Evolutionary conservation across 2,797 vertebrate genomes (phyloP), one percentile per base, ranked within the genome.

Genomic region (Diglossa cyanea): DNA sequence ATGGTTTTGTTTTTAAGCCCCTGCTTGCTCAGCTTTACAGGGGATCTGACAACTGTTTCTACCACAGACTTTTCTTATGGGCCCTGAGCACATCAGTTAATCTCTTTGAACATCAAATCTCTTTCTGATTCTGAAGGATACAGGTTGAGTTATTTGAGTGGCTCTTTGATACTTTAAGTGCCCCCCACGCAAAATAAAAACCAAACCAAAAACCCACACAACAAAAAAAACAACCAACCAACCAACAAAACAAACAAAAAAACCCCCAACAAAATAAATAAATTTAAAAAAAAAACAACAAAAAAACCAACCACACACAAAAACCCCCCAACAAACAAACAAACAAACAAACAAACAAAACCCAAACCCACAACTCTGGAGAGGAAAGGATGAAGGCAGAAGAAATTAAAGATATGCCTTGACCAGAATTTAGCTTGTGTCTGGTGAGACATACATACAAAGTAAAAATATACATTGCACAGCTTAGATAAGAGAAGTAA

Each of bases 1-100:
- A 66, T 70, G 66, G 62, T 37, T 91, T 95, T 93, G 54, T 57
- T 86, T 94, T 72, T 90, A 88, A 94, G 76, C 21, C 26, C 51
- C 60, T 73, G 55, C 37, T 51, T 90, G 40, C 51, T 91, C 73
- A 62, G 73, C 47, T 93, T 93, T 93, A 58, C 73, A 72, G 54
- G 24, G 25, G 11, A 54, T 75, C 39, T 77, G 76, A 86, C n/a
- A 84, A 86, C 70, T 80, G 47, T 80, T 88, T 90, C 35, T 78
- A 37, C 58, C 7, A 68, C 25, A 70, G 62, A 31, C 26, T 68
- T 90, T 94, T 86, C 58, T 84, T 81, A 65, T 2, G 21, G 70
- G 57, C 33, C 40, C 66, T 84, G 74, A 78, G 73, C 10, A 68
- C 21, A 80, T 54, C 24, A 63, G 47, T 70, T 85, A 85, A 81